A percentile compares a stretch with the other conserved stretches of the same genome.
Evolutionary conservation across 2,888 invertebrate species (phyloP).

Genomic region (Drosophila algonquin): DNA sequence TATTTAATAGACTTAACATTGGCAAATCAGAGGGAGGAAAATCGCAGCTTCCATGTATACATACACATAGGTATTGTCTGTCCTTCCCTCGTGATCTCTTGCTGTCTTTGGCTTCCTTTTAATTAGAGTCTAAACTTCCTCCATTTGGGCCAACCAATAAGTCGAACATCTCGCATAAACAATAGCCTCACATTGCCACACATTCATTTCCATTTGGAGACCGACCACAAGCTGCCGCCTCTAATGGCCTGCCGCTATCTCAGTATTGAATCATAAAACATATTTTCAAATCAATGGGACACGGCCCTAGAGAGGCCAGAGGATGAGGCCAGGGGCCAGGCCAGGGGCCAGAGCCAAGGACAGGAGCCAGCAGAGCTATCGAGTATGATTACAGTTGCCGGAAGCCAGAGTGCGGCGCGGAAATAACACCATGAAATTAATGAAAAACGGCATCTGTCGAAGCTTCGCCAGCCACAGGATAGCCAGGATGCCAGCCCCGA

Average conservation of each 20-base stretch:
- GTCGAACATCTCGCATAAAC: background rate
- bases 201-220: background rate
- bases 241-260: background rate
- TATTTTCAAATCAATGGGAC: conserved; percentile 42
- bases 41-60: too few relatives aligned
- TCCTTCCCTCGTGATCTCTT: too few relatives aligned
- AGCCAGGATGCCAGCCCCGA: background rate
- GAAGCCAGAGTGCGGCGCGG: conserved; percentile 66
- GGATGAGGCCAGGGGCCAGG: too few relatives aligned
- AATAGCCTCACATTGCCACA: background rate
- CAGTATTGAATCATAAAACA: conserved; percentile 30
- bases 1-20: background rate
- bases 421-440: conserved; percentile 78
- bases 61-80: too few relatives aligned
- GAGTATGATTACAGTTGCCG: conserved; percentile 64
- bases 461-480: conserved; percentile 22
- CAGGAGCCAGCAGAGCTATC: background rate
- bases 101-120: too few relatives aligned
- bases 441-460: conserved; percentile 71
- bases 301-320: background rate
- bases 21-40: background rate
- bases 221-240: background rate
- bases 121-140: too few relatives aligned
- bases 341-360: background rate
- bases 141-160: background rate